Percentiles rank a stretch among this genome's conserved stretches.
phyloP scores from a whole-genome alignment of 2,888 invertebrate genomes.

The Cataglyphis cursor region DNA sequence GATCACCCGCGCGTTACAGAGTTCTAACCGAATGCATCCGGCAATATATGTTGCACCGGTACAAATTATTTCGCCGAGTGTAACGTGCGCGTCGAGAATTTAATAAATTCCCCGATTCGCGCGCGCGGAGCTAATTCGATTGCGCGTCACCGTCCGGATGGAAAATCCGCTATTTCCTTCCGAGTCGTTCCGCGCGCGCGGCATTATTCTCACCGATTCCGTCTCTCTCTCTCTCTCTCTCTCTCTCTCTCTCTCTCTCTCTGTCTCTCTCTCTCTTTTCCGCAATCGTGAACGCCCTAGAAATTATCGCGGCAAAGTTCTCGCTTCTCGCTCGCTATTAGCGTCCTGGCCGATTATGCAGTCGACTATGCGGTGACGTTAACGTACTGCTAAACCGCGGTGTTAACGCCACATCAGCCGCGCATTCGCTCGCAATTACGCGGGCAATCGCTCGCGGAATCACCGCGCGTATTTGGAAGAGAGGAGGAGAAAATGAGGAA shows the following conservation, averaged over 20 bases:
- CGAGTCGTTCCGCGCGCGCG: constrained; percentile 51
- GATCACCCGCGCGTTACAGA: not conserved
- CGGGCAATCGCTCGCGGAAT: constrained; percentile 36
- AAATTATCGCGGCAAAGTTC: constrained; percentile 57
- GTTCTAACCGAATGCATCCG: constrained; percentile 46
- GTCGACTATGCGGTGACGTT: constrained; percentile 34
- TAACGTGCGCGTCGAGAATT: constrained; percentile 53
- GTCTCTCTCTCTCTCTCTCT: too few relatives aligned
- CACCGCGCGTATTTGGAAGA: constrained; percentile 23
- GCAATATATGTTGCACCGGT: constrained; percentile 38
- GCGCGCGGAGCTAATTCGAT: constrained; percentile 25
- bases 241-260: not conserved
- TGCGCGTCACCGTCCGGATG: constrained; percentile 41
- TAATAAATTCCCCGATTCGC: constrained; percentile 58
- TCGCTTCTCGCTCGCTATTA: constrained; percentile 53
- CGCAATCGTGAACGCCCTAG: constrained; percentile 14
- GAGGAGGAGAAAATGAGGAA: not conserved
- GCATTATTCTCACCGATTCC: constrained; percentile 31
- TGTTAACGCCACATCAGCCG: constrained; percentile 8
- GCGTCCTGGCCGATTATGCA: constrained; percentile 45
- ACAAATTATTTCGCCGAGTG: constrained; percentile 51
- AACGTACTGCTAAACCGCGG: constrained; percentile 39
- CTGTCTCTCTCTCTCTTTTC: not conserved
- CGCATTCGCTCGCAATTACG: constrained; percentile 32
- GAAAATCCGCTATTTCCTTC: constrained; percentile 46